phyloP scores from a whole-genome alignment of 2,797 vertebrate species.

The Melanotaenia pygmaea region DNA sequence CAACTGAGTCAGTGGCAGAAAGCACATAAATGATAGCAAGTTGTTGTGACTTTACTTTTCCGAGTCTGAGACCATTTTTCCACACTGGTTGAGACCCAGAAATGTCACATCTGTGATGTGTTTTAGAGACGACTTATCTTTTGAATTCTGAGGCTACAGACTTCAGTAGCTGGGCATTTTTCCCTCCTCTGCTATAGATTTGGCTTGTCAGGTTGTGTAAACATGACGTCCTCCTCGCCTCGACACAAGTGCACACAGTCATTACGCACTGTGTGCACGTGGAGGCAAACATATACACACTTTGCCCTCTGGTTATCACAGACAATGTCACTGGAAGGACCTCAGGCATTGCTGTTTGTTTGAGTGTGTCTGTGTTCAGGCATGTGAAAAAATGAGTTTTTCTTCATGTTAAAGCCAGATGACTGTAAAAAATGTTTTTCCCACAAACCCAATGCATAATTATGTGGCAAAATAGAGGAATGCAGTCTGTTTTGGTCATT shows the following conservation, averaged over 20 bases:
- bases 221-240: constrained; percentile 46
- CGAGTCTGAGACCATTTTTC: constrained; percentile 52
- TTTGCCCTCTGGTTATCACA: constrained; percentile 50
- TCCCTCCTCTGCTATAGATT: constrained; percentile 51
- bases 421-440: constrained; percentile 5
- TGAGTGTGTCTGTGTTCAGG: not conserved
- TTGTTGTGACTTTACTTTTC: constrained; percentile 57
- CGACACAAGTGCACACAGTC: constrained; percentile 13
- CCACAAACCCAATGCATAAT: not conserved
- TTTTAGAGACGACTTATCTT: constrained; percentile 64
- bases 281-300: constrained; percentile 13
- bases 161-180: constrained; percentile 48
- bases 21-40: constrained; percentile 39
- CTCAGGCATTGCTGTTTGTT: constrained; percentile 20
- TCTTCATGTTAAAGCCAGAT: constrained; percentile 2
- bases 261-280: constrained; percentile 9
- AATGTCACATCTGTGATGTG: constrained; percentile 67
- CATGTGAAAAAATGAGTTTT: constrained; percentile 25
- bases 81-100: constrained; percentile 73
- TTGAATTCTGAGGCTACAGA: constrained; percentile 58
- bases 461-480: not conserved
- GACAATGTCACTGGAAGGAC: constrained; percentile 46
- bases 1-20: constrained; percentile 33
- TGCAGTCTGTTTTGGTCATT: not conserved
- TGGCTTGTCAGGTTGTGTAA: constrained; percentile 76